phyloP scores from a whole-genome alignment of 2,797 vertebrate genomes.

The Fratercula arctica region DNA sequence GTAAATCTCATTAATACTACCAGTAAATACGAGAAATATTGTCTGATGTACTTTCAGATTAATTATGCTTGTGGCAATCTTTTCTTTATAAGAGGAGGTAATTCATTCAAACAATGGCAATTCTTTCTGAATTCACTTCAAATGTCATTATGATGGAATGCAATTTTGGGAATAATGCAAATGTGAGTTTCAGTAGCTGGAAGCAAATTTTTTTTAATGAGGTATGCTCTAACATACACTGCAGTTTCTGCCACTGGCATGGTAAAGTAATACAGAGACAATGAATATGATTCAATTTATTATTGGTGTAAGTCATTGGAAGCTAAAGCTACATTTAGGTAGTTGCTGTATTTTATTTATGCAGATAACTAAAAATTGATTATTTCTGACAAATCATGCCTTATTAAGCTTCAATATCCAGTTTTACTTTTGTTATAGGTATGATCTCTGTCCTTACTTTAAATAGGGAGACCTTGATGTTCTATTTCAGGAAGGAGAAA shows the following conservation, averaged over 20 bases:
- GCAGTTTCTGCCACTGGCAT: background rate
- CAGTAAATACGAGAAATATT: constrained; percentile 37
- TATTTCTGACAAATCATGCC: background rate
- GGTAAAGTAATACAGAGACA: background rate
- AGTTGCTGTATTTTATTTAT: background rate
- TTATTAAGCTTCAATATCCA: background rate
- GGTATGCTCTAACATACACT: background rate
- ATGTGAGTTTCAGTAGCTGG: constrained; percentile 39
- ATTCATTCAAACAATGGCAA: constrained; percentile 20
- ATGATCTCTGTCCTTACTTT: background rate
- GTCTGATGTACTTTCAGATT: constrained; percentile 44
- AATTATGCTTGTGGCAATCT: constrained; percentile 47
- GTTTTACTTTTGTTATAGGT: background rate
- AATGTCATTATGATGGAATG: constrained; percentile 15
- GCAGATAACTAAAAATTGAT: background rate
- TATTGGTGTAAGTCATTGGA: background rate
- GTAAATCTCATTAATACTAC: constrained; percentile 55
- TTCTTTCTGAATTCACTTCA: constrained; percentile 39
- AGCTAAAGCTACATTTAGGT: background rate
- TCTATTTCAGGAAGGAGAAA: background rate
- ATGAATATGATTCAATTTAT: constrained; percentile 1
- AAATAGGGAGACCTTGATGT: background rate
- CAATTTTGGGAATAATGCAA: constrained; percentile 32
- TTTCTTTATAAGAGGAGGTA: constrained; percentile 5
- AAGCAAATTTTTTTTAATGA: constrained; percentile 39